Conservation (phyloP, 2,888 invertebrate species). For the Salpingus planirostris region DNA sequence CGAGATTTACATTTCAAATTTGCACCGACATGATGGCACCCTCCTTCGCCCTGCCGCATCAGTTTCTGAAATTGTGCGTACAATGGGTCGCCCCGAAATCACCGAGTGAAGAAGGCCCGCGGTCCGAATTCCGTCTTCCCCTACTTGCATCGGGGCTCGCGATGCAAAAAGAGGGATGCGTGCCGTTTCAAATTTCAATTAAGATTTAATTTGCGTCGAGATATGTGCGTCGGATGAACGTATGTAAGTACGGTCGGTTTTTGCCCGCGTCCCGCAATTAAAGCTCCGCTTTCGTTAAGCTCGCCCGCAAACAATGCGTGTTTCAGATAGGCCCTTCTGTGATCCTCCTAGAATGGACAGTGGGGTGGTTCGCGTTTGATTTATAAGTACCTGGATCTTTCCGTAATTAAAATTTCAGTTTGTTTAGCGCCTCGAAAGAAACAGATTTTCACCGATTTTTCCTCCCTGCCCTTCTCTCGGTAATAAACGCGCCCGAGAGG, state of each 20-base stretch:
- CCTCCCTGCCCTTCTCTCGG: no score
- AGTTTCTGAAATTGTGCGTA: not conserved
- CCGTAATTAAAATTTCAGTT: conserved; percentile 37
- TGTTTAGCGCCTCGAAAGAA: conserved; percentile 19
- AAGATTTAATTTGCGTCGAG: conserved; percentile 42
- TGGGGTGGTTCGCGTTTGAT: conserved; percentile 29
- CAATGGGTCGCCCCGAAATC: conserved; percentile 8
- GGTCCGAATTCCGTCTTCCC: no score
- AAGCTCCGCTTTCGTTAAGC: conserved; percentile 39
- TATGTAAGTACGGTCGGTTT: conserved; percentile 20
- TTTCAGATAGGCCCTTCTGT: conserved; percentile 30
- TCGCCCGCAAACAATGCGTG: conserved; percentile 37
- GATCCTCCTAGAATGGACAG: conserved; percentile 34
- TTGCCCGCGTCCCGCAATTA: conserved; percentile 32
- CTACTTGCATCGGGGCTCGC: no score
- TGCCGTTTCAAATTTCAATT: conserved; percentile 42
- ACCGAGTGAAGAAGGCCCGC: no score
- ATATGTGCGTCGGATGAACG: conserved; percentile 27
- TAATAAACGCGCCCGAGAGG: no score
- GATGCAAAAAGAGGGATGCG: no score
- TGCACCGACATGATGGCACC: no score
- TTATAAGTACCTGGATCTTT: conserved; percentile 39
- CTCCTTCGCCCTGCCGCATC: not conserved
- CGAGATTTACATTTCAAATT: conserved; percentile 8
- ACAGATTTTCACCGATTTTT: no score